Evolutionary conservation across 2,113 vertebrate species (phyloP).

Genomic region (Siniperca chuatsi): DNA sequence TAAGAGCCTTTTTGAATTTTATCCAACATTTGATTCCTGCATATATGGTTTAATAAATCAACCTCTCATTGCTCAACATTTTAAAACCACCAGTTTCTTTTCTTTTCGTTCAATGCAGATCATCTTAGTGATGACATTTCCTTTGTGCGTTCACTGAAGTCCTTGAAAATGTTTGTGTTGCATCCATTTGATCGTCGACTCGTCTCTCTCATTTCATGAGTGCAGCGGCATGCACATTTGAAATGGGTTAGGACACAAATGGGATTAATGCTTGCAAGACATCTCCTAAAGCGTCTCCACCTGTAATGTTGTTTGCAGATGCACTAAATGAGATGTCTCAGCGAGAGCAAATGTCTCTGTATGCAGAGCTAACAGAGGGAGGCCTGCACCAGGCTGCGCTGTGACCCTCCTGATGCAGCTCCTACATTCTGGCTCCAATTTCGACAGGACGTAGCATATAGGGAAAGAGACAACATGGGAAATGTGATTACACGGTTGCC

Average conservation of each 20-base stretch:
- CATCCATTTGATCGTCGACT: constrained; percentile 58
- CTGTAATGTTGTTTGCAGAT: constrained; percentile 81
- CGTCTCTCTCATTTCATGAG: constrained; percentile 78
- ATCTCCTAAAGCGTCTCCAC: constrained; percentile 79
- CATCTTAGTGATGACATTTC: constrained; percentile 68
- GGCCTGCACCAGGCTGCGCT: constrained; percentile 56
- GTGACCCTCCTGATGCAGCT: constrained; percentile 64
- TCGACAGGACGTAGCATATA: constrained; percentile 46
- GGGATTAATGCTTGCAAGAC: constrained; percentile 80
- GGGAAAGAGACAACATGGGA: constrained; percentile 70
- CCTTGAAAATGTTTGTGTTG: constrained; percentile 73
- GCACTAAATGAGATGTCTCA: constrained; percentile 77
- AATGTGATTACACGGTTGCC: constrained; percentile 77
- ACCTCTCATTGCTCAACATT: constrained; percentile 29
- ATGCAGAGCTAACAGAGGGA: constrained; percentile 61
- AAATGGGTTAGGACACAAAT: constrained; percentile 80
- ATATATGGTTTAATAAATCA: constrained; percentile 54
- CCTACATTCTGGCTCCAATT: constrained; percentile 53
- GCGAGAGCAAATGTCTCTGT: constrained; percentile 52
- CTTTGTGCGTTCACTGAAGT: constrained; percentile 68
- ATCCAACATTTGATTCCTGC: constrained; percentile 25
- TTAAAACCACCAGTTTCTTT: constrained; percentile 26
- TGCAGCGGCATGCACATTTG: constrained; percentile 72
- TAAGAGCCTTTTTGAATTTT: constrained; percentile 1
- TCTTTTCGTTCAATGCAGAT: constrained; percentile 57